Conservation (phyloP, 2,888 invertebrate genomes). For the Stictocephala bisonia region DNA sequence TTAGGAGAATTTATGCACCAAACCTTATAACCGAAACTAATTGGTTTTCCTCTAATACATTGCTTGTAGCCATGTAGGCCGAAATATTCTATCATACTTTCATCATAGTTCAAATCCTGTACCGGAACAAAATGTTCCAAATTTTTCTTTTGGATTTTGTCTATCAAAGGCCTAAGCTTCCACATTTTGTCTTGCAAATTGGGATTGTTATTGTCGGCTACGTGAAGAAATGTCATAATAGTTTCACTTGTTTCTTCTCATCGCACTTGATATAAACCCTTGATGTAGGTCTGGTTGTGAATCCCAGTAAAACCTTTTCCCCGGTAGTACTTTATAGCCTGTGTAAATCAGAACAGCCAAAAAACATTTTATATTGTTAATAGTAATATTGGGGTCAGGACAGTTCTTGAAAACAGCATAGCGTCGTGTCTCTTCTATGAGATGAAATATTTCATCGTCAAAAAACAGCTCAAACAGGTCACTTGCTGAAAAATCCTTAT, state of each 20-base stretch:
- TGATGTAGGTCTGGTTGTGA: conserved; percentile 49
- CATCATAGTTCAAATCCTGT: conserved; percentile 57
- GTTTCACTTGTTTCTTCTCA: conserved; percentile 53
- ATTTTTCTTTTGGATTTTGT: conserved; percentile 39
- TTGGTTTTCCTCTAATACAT: conserved; percentile 61
- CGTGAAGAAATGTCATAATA: conserved; percentile 53
- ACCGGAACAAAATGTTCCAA: conserved; percentile 52
- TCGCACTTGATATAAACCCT: conserved; percentile 48
- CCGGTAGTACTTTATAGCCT: conserved; percentile 52
- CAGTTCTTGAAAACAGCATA: conserved; percentile 41
- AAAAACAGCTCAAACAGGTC: conserved; percentile 46
- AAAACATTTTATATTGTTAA: conserved; percentile 49
- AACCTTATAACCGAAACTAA: conserved; percentile 61
- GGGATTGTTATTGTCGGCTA: conserved; percentile 48
- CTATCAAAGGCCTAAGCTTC: conserved; percentile 49
- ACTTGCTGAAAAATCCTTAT: conserved; percentile 42
- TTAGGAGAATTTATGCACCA: conserved; percentile 59
- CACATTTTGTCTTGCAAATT: conserved; percentile 51
- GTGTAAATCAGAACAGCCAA: conserved; percentile 53
- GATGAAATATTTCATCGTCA: conserved; percentile 42
- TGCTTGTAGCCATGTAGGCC: conserved; percentile 61
- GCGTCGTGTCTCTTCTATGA: conserved; percentile 27
- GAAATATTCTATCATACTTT: conserved; percentile 62
- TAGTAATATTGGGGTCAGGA: conserved; percentile 40
- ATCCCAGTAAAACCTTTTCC: conserved; percentile 53